Evolutionary conservation across 2,888 invertebrate genomes (phyloP).

Genomic region (Pheosia gnoma): DNA sequence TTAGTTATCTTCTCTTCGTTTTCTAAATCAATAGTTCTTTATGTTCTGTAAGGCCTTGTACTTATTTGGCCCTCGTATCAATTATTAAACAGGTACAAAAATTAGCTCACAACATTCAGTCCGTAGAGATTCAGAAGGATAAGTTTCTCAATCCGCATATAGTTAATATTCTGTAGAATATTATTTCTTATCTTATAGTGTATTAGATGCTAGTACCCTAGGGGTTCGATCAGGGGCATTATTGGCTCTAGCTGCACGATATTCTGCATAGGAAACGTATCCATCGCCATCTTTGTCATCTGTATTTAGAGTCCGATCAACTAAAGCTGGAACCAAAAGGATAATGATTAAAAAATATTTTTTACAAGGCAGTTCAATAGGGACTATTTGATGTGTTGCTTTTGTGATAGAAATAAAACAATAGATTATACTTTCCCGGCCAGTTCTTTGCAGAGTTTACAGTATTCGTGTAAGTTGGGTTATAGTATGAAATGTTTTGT

Average conservation of each 20-base stretch:
- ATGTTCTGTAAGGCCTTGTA: neutral
- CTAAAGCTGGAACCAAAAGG: slow-evolving; percentile 85
- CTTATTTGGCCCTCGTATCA: neutral
- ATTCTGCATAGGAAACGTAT: slow-evolving; percentile 92
- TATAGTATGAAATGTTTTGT: too few relatives aligned
- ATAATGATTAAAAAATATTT: neutral
- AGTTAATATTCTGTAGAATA: neutral
- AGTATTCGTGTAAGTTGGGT: too few relatives aligned
- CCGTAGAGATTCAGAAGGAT: neutral
- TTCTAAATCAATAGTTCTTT: too few relatives aligned
- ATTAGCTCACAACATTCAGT: neutral
- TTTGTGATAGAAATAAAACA: too few relatives aligned
- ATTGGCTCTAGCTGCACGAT: slow-evolving; percentile 65
- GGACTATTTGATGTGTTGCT: too few relatives aligned
- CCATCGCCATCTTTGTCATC: slow-evolving; percentile 95
- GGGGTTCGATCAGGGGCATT: slow-evolving; percentile 56
- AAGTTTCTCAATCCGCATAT: neutral
- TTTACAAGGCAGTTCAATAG: too few relatives aligned
- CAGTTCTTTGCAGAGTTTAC: too few relatives aligned
- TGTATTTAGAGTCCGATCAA: slow-evolving; percentile 92
- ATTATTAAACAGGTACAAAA: neutral
- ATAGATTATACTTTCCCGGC: too few relatives aligned
- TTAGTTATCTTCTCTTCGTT: too few relatives aligned
- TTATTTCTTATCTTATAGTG: slow-evolving; percentile 18
- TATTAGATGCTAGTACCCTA: slow-evolving; percentile 52